phyloP scores from a whole-genome alignment of 2,888 invertebrate genomes.

The Luffia ferchaultella region DNA sequence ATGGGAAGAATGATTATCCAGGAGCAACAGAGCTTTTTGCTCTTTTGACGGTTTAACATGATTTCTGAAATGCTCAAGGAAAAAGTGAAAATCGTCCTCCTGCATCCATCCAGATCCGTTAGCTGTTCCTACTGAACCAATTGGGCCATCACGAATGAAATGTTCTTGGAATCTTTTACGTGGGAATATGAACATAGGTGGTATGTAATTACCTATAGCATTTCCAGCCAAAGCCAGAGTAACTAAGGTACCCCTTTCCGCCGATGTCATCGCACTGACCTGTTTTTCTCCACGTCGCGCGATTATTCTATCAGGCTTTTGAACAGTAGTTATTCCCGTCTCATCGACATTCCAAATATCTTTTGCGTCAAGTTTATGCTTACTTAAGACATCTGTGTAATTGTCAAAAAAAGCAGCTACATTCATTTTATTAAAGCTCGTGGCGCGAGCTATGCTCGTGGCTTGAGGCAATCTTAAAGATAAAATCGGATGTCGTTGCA shows the following conservation, averaged over 20 bases:
- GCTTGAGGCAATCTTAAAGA: too few species aligned
- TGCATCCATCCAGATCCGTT: conserved; percentile 16
- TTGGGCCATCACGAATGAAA: conserved; percentile 20
- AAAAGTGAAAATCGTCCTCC: conserved; percentile 13
- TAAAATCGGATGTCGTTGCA: too few species aligned
- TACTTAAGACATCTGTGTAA: too few species aligned
- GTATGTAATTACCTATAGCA: conserved; percentile 11
- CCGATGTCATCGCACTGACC: conserved; percentile 29
- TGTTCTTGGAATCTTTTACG: conserved; percentile 16
- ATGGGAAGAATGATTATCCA: conserved; percentile 13
- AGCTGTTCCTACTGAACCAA: conserved; percentile 19
- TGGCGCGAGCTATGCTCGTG: too few species aligned
- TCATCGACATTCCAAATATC: conserved; percentile 35
- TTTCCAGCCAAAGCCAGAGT: conserved; percentile 16
- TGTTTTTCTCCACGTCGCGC: conserved; percentile 28
- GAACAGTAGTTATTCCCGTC: conserved; percentile 32
- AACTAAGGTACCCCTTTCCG: conserved; percentile 21
- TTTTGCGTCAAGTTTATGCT: too few species aligned
- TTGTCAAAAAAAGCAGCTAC: too few species aligned
- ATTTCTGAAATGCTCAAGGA: conserved; percentile 9
- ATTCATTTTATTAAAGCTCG: too few species aligned
- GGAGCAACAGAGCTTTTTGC: conserved; percentile 4
- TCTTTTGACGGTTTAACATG: conserved; percentile 9
- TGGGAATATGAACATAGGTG: conserved; percentile 19
- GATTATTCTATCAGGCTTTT: conserved; percentile 28